Percentiles rank a stretch among this genome's conserved stretches.
Evolutionary conservation across 2,888 invertebrate species (phyloP).

Genomic region (Dioctria linearis): DNA sequence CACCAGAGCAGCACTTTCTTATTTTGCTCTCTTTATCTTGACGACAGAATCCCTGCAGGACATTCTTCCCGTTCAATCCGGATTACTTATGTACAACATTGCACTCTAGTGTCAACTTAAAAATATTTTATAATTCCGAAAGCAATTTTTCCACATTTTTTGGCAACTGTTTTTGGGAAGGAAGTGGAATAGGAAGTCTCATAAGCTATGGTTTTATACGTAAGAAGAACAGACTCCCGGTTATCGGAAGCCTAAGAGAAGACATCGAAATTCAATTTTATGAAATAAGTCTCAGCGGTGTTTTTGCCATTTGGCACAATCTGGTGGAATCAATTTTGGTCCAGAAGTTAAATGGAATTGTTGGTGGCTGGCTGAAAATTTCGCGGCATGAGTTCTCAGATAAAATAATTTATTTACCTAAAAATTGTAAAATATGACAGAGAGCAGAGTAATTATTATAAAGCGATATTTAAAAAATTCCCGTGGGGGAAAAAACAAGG

Average conservation of each 20-base stretch:
- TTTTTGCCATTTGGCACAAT: conserved; percentile 38
- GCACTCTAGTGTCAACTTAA: conserved; percentile 59
- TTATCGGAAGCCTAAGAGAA: conserved; percentile 43
- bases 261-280: conserved; percentile 55
- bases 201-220: conserved; percentile 26
- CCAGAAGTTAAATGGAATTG: conserved; percentile 16
- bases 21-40: conserved; percentile 4
- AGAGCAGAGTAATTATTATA: no score
- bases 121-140: conserved; percentile 59
- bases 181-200: conserved; percentile 41
- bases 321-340: background rate
- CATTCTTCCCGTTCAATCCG: conserved; percentile 41
- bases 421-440: no score
- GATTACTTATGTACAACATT: conserved; percentile 59
- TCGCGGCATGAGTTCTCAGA: no score
- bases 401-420: no score
- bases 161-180: conserved; percentile 42
- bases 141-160: conserved; percentile 51
- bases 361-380: no score
- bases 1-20: conserved; percentile 31
- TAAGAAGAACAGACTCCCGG: conserved; percentile 1
- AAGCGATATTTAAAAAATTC: no score
- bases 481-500: no score
- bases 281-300: conserved; percentile 54
- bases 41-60: conserved; percentile 54